Evolutionary conservation across 1,140 invertebrate genomes (phyloP).

Genomic region (Temnothorax longispinosus): DNA sequence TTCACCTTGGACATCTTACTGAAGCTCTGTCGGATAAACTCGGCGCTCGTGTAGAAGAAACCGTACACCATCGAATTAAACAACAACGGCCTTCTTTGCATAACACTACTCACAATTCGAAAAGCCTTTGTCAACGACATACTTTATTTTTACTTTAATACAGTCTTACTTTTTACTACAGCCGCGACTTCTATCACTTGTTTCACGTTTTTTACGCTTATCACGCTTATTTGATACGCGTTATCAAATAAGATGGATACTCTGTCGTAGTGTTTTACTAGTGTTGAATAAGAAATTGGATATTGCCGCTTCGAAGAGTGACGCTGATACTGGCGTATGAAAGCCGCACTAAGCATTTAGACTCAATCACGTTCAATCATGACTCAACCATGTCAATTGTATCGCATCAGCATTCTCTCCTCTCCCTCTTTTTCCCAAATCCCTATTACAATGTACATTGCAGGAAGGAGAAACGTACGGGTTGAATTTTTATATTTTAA

Average conservation of each 20-base stretch:
- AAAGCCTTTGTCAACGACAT: slow-evolving; percentile 61
- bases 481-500: not conserved
- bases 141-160: not conserved
- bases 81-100: slow-evolving; percentile 87
- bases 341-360: slow-evolving; percentile 70
- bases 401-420: not conserved
- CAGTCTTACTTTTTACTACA: not conserved
- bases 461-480: not conserved
- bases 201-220: not conserved
- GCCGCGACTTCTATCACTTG: not conserved
- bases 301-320: not conserved
- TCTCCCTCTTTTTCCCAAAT: not conserved
- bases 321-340: slow-evolving; percentile 30
- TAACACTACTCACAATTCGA: slow-evolving; percentile 65
- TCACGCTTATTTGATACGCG: not conserved
- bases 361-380: slow-evolving; percentile 76
- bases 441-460: not conserved
- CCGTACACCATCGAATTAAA: slow-evolving; percentile 92
- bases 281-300: not conserved
- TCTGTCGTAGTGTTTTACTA: not conserved
- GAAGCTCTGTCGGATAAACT: slow-evolving; percentile 91
- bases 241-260: not conserved
- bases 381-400: slow-evolving; percentile 54
- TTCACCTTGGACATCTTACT: slow-evolving; percentile 79
- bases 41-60: slow-evolving; percentile 91